Evolutionary conservation across 1,140 invertebrate genomes (phyloP).

Genomic region (Anastrepha ludens): DNA sequence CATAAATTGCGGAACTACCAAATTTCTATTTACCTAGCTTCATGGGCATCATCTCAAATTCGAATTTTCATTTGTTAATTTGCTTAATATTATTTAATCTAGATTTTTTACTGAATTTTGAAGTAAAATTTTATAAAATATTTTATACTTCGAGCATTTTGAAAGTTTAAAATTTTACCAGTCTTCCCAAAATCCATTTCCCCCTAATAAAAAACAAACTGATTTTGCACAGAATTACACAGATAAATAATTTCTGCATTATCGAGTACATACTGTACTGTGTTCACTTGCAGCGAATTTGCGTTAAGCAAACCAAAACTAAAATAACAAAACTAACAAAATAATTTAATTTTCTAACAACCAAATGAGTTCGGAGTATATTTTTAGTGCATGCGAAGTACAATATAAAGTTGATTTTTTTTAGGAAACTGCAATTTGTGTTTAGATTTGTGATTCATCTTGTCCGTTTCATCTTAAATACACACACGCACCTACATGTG

Average conservation of each 20-base stretch:
- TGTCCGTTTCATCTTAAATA: neutral
- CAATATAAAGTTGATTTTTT: too few species aligned
- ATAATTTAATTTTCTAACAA: slow-evolving; percentile 27
- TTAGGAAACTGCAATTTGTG: neutral
- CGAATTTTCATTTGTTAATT: too few species aligned
- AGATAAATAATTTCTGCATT: neutral
- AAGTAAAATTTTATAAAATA: too few species aligned
- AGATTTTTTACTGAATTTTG: too few species aligned
- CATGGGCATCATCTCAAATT: too few species aligned
- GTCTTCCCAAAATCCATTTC: neutral
- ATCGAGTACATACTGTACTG: neutral
- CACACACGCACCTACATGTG: neutral
- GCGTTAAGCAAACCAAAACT: neutral
- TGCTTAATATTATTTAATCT: too few species aligned
- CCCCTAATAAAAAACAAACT: neutral
- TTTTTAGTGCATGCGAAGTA: slow-evolving; percentile 3
- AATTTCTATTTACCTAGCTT: too few species aligned
- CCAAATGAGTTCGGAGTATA: neutral
- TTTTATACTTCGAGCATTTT: too few species aligned
- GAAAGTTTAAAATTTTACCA: neutral
- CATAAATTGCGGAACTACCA: too few species aligned
- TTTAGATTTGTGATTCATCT: neutral
- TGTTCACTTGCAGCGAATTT: neutral
- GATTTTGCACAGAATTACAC: neutral
- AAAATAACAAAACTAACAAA: slow-evolving; percentile 51